phyloP scores from a whole-genome alignment of 2,888 invertebrate genomes.

The Oxyscelio sp. region DNA sequence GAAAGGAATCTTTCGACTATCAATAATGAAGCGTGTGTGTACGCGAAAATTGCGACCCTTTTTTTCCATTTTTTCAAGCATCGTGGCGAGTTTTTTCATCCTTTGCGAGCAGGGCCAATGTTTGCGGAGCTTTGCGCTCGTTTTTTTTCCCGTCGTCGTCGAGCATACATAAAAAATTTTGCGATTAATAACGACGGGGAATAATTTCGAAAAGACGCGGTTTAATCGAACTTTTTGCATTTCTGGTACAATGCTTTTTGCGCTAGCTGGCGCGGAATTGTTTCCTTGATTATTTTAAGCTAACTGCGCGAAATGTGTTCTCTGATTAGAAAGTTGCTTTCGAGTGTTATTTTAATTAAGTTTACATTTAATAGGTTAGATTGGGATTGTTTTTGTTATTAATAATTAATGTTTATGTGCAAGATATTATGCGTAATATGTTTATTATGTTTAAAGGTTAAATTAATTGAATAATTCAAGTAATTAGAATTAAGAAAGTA shows the following conservation, averaged over 20 bases:
- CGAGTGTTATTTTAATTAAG: no score
- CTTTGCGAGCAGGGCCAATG: conserved; percentile 13
- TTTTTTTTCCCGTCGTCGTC: conserved; percentile 6
- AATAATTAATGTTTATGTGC: no score
- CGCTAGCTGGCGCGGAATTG: neutral
- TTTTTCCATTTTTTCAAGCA: conserved; percentile 14
- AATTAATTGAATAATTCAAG: no score
- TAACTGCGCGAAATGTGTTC: no score
- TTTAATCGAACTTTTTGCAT: neutral
- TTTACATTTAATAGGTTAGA: no score
- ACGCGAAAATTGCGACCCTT: conserved; percentile 84
- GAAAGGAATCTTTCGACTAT: conserved; percentile 66
- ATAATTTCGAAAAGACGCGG: neutral
- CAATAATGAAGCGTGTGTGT: conserved; percentile 84
- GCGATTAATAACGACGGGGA: conserved; percentile 10
- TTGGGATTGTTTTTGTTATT: no score
- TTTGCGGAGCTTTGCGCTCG: conserved; percentile 21
- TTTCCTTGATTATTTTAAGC: neutral
- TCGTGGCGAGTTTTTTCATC: conserved; percentile 20
- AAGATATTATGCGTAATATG: no score
- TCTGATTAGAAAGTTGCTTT: no score
- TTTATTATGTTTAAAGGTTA: no score
- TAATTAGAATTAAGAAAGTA: no score
- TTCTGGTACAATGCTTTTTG: neutral
- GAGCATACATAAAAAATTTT: conserved; percentile 6